Percentiles rank a stretch among this genome's conserved stretches.
Conservation (phyloP, 1,140 invertebrate species). For the Dendrolimus kikuchii region DNA sequence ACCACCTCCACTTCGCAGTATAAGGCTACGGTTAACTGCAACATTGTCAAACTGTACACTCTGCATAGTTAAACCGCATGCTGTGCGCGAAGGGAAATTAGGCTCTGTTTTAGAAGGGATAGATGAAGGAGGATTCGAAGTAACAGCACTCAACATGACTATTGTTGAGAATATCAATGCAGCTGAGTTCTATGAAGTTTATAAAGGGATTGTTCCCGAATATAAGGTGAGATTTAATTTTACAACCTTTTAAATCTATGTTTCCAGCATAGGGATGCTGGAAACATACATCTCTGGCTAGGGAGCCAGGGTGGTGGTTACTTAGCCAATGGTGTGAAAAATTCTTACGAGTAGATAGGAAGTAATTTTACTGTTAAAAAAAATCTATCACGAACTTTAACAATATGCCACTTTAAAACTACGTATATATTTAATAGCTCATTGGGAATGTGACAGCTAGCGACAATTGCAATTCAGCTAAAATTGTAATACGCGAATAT, state of each 20-base stretch:
- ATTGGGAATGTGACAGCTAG: too few relatives aligned
- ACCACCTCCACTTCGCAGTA: conserved; percentile 50
- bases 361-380: too few relatives aligned
- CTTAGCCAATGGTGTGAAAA: too few relatives aligned
- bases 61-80: conserved; percentile 95
- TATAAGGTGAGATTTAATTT: conserved; percentile 77
- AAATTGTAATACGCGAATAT: too few relatives aligned
- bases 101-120: conserved; percentile 85
- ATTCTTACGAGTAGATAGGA: too few relatives aligned
- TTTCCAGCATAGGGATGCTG: too few relatives aligned
- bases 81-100: conserved; percentile 79
- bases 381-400: too few relatives aligned
- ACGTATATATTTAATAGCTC: too few relatives aligned
- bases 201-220: conserved; percentile 90
- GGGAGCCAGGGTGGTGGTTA: too few relatives aligned
- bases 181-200: conserved; percentile 94
- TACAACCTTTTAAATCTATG: conserved; percentile 2
- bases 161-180: conserved; percentile 85
- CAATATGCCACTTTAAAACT: too few relatives aligned
- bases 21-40: conserved; percentile 72
- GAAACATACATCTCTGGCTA: too few relatives aligned
- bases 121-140: conserved; percentile 80
- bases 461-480: too few relatives aligned
- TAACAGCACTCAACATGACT: conserved; percentile 87
- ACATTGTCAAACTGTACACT: conserved; percentile 82